Percentiles rank a stretch among this genome's conserved stretches.
phyloP scores from a whole-genome alignment of 2,888 invertebrate genomes.

The Leptopilina myrica region DNA sequence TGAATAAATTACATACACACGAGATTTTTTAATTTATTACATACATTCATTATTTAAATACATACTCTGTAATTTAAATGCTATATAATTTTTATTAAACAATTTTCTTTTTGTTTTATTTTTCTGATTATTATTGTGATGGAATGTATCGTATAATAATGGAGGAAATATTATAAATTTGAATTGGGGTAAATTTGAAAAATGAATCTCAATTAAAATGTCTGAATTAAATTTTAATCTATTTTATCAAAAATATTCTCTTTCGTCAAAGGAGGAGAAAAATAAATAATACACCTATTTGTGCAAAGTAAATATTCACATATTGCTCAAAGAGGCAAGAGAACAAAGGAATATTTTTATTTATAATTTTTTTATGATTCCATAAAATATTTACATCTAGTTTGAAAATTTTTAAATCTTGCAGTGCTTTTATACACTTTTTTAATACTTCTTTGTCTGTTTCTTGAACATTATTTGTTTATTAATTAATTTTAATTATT shows the following conservation, averaged over 20 bases:
- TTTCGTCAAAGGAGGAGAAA: slow-evolving; percentile 31
- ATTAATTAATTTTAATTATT: too few species aligned
- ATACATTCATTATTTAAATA: not conserved
- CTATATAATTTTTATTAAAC: not conserved
- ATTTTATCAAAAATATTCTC: slow-evolving; percentile 30
- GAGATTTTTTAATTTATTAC: not conserved
- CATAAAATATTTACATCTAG: too few species aligned
- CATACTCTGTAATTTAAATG: too few species aligned
- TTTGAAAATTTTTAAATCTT: too few species aligned
- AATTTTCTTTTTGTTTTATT: too few species aligned
- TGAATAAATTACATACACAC: not conserved
- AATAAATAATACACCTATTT: slow-evolving; percentile 28
- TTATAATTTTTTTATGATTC: not conserved
- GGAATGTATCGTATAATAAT: too few species aligned
- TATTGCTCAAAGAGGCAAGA: not conserved
- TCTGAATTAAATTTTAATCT: not conserved
- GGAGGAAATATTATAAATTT: too few species aligned
- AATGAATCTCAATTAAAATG: not conserved
- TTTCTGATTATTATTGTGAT: too few species aligned
- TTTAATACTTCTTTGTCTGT: too few species aligned
- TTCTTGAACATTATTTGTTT: too few species aligned
- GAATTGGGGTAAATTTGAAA: not conserved
- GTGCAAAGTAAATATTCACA: slow-evolving; percentile 16
- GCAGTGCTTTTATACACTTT: too few species aligned
- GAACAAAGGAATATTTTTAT: not conserved